Conservation (phyloP, 2,113 vertebrate species). For the Cyanoderma ruficeps region DNA sequence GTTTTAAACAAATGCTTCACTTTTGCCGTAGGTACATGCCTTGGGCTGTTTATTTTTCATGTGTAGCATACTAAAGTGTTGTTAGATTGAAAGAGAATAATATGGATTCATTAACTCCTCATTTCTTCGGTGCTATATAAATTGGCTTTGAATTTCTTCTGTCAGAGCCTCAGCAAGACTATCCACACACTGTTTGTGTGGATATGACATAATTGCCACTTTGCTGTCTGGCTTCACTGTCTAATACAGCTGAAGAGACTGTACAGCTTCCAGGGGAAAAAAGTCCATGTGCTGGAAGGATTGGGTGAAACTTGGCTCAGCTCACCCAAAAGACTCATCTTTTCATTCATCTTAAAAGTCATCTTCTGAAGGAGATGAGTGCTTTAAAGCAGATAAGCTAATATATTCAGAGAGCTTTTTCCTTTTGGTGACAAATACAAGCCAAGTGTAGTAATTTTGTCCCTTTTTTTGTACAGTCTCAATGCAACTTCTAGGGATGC, state of each 20-base stretch:
- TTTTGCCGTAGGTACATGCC: not conserved
- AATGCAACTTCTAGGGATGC: fast-evolving
- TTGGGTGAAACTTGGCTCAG: not conserved
- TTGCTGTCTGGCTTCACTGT: not conserved
- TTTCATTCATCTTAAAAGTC: not conserved
- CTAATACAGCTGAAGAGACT: not conserved
- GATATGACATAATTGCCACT: not conserved
- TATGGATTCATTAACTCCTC: not conserved
- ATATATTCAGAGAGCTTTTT: not conserved
- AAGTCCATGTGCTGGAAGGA: not conserved
- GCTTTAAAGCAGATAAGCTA: not conserved
- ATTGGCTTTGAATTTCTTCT: not conserved
- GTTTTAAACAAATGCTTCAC: not conserved
- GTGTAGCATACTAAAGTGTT: not conserved
- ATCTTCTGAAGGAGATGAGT: not conserved
- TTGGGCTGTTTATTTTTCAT: not conserved
- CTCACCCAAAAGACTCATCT: not conserved
- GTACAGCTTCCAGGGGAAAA: not conserved
- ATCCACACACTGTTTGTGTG: not conserved
- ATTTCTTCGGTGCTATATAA: not conserved
- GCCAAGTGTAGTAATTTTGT: not conserved
- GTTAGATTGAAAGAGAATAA: not conserved
- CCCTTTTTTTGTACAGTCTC: not conserved
- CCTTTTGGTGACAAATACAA: not conserved
- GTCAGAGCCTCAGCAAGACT: not conserved